phyloP scores from a whole-genome alignment of 2,888 invertebrate genomes.

The Trichopria drosophilae region DNA sequence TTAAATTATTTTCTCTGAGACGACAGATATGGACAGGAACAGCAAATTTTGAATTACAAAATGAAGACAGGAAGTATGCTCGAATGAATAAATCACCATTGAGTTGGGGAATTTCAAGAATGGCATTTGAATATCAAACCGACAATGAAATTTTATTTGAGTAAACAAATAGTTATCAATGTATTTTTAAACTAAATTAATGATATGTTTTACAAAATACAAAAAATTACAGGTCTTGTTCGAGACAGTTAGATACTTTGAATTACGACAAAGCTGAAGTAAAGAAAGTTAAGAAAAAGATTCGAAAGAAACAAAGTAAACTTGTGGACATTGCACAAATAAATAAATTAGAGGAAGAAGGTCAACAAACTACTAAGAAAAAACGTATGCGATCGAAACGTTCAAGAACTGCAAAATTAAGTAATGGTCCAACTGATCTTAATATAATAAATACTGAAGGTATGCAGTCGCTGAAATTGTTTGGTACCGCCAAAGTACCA shows the following conservation, averaged over 20 bases:
- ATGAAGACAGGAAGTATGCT: slow-evolving; percentile 30
- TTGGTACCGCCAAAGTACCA: slow-evolving; percentile 40
- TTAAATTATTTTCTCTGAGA: slow-evolving; percentile 69
- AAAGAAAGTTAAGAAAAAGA: slow-evolving; percentile 42
- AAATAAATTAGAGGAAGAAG: slow-evolving; percentile 40
- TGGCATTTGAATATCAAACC: slow-evolving; percentile 63
- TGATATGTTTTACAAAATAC: slow-evolving; percentile 9
- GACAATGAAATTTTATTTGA: slow-evolving; percentile 65
- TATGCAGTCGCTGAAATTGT: slow-evolving; percentile 46
- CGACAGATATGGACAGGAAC: slow-evolving; percentile 77
- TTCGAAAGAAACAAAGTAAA: slow-evolving; percentile 36
- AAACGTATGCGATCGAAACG: slow-evolving; percentile 45
- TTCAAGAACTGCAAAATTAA: slow-evolving; percentile 42
- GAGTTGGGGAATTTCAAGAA: slow-evolving; percentile 69
- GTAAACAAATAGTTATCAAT: slow-evolving; percentile 50
- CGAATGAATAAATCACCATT: slow-evolving; percentile 59
- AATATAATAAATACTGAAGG: slow-evolving; percentile 36
- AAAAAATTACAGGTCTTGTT: slow-evolving; percentile 63
- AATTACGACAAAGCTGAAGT: slow-evolving; percentile 37
- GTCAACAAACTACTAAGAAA: slow-evolving; percentile 45
- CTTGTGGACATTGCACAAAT: slow-evolving; percentile 35
- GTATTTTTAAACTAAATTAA: slow-evolving; percentile 3
- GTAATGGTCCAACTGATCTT: slow-evolving; percentile 31
- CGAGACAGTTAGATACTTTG: slow-evolving; percentile 64
- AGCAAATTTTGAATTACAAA: slow-evolving; percentile 49